Percentiles rank a stretch among this genome's conserved stretches.
These are phyloP conservation scores for Hippocampus zosterae DNA, from an alignment of 2,113 vertebrate species.

Conservation along the genomic window DNA sequence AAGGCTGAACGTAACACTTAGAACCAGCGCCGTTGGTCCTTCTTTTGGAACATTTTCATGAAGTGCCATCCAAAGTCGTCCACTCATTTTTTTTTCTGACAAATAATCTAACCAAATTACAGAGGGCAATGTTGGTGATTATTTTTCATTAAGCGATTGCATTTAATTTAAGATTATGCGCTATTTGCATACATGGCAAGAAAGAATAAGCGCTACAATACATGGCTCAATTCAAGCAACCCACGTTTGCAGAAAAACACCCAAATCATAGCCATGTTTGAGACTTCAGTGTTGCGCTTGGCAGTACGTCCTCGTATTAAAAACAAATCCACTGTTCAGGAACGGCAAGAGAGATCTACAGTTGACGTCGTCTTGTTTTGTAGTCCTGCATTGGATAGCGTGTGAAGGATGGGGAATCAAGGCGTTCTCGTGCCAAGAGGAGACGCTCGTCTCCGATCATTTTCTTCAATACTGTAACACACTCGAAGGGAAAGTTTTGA, in stretches of 20 bases:
- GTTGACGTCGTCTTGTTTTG: slow-evolving; percentile 24
- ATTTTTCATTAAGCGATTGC: slow-evolving; percentile 11
- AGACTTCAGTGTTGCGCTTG: slow-evolving; percentile 33
- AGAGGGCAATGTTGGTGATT: slow-evolving; percentile 21
- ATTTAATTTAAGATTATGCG: slow-evolving; percentile 20
- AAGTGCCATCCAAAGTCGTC: background rate
- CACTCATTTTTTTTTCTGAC: background rate
- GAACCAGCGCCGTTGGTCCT: background rate
- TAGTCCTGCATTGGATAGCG: slow-evolving; percentile 29
- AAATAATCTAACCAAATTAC: slow-evolving; percentile 5
- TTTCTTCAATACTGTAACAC: background rate
- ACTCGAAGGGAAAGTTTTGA: slow-evolving; percentile 13
- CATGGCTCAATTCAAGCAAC: background rate
- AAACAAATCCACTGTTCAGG: background rate
- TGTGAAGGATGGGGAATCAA: slow-evolving; percentile 14
- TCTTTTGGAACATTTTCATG: background rate
- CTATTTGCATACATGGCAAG: slow-evolving; percentile 43
- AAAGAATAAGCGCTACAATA: slow-evolving; percentile 19
- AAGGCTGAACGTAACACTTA: slow-evolving; percentile 13
- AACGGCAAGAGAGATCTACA: slow-evolving; percentile 10
- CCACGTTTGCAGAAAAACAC: slow-evolving; percentile 11
- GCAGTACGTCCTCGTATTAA: slow-evolving; percentile 1
- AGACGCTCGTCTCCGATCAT: background rate
- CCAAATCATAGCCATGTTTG: slow-evolving; percentile 15
- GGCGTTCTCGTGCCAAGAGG: slow-evolving; percentile 31